A percentile compares a stretch with the other conserved stretches of the same genome.
Conservation (phyloP, 2,113 vertebrate genomes). For the Tympanuchus pallidicinctus region DNA sequence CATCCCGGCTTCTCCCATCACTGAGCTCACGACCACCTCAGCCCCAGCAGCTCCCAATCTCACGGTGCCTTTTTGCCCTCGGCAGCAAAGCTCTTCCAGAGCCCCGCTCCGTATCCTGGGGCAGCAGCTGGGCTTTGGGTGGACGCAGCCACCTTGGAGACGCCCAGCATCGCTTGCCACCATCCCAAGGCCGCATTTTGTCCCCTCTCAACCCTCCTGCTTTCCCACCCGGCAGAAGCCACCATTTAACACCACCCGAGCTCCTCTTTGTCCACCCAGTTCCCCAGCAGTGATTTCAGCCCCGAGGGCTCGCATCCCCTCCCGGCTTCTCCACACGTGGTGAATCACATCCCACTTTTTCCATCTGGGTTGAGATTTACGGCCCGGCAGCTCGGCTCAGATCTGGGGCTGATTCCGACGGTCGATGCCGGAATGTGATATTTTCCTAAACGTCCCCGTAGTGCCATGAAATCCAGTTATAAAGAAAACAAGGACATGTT, state of each 20-base stretch:
- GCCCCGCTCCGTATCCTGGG: too few relatives aligned
- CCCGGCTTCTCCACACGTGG: conserved; percentile 49
- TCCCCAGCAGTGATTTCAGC: neutral
- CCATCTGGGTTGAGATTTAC: conserved; percentile 65
- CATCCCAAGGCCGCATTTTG: too few relatives aligned
- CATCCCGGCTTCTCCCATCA: too few relatives aligned
- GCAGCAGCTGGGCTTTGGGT: too few relatives aligned
- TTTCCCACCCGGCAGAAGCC: neutral
- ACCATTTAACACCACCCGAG: too few relatives aligned
- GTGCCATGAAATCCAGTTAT: conserved; percentile 79
- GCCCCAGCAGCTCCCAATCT: too few relatives aligned
- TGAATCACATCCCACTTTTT: conserved; percentile 44
- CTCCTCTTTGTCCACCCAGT: neutral
- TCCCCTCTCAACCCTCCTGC: neutral
- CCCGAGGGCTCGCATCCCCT: conserved; percentile 15
- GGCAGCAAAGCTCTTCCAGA: too few relatives aligned
- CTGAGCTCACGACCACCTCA: too few relatives aligned
- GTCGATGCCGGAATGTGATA: conserved; percentile 68
- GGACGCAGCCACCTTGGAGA: too few relatives aligned
- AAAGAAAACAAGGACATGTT: conserved; percentile 83
- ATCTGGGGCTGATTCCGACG: conserved; percentile 38
- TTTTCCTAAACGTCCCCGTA: conserved; percentile 74
- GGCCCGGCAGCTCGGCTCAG: conserved; percentile 31
- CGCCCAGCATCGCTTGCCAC: too few relatives aligned
- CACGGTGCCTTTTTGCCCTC: too few relatives aligned